Conservation (phyloP, 2,113 vertebrate species). For the Nanger granti region DNA sequence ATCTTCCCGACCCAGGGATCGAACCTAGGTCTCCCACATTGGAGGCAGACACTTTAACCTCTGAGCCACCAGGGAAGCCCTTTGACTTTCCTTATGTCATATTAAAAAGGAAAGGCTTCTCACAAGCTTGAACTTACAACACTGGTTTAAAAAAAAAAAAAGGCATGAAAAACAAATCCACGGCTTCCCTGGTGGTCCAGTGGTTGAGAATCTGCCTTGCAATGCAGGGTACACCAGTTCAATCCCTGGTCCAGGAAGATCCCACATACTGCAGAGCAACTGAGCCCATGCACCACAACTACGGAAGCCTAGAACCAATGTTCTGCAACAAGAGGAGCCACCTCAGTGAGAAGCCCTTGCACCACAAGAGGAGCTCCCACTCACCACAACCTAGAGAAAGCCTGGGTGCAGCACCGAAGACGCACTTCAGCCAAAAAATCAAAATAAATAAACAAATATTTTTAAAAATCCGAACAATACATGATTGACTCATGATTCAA, state of each 20-base stretch:
- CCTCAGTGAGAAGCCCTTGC: background rate
- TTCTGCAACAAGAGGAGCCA: background rate
- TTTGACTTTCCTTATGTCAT: background rate
- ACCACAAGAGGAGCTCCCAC: background rate
- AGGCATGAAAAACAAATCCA: background rate
- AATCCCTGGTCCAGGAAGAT: background rate
- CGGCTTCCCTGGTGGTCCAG: background rate
- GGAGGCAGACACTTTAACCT: too few relatives aligned
- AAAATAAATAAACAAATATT: background rate
- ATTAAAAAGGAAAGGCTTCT: background rate
- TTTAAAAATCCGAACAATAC: background rate
- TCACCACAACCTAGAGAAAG: background rate
- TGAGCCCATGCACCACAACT: background rate
- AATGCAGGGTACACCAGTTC: background rate
- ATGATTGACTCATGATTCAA: background rate
- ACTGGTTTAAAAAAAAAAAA: background rate
- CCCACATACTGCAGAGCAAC: background rate
- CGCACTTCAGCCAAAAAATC: background rate
- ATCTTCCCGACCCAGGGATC: too few relatives aligned
- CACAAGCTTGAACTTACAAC: background rate
- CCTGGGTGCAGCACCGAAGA: background rate
- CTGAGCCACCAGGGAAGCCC: too few relatives aligned
- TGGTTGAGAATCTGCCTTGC: background rate
- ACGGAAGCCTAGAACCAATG: background rate
- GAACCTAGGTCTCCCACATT: too few relatives aligned